Evolutionary conservation across 2,797 vertebrate genomes (phyloP).

Genomic region (Malacoraja senta): DNA sequence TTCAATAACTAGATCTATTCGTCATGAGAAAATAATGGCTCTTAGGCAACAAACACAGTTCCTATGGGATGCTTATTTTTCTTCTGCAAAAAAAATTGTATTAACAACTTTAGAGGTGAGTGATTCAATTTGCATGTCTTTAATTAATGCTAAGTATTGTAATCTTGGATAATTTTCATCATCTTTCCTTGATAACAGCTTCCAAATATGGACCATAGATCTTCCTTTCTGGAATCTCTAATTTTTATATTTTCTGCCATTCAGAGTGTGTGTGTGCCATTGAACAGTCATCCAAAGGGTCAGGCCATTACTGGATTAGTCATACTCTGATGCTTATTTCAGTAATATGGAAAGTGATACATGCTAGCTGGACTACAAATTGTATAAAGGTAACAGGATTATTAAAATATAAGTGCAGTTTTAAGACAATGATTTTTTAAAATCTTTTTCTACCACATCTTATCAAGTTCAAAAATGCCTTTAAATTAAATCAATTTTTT

Average conservation of each 20-base stretch:
- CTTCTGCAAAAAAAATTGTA: constrained; percentile 69
- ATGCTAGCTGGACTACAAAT: background rate
- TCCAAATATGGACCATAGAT: background rate
- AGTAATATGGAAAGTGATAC: background rate
- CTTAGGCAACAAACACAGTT: constrained; percentile 72
- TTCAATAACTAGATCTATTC: constrained; percentile 65
- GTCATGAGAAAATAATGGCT: constrained; percentile 63
- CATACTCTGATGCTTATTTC: background rate
- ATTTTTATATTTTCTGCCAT: background rate
- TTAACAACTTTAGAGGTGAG: constrained; percentile 70
- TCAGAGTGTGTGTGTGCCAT: background rate
- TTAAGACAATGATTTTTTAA: background rate
- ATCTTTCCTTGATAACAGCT: background rate
- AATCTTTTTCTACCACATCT: background rate
- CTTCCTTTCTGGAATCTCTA: background rate
- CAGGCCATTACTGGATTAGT: background rate
- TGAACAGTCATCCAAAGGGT: background rate
- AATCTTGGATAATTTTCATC: background rate
- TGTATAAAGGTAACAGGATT: background rate
- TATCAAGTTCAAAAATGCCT: too few species aligned
- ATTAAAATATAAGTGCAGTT: background rate
- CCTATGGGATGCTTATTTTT: constrained; percentile 74
- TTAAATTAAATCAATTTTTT: background rate
- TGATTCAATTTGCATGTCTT: background rate
- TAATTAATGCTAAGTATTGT: background rate